phyloP scores from a whole-genome alignment of 2,888 invertebrate species.

The Metellina segmentata region DNA sequence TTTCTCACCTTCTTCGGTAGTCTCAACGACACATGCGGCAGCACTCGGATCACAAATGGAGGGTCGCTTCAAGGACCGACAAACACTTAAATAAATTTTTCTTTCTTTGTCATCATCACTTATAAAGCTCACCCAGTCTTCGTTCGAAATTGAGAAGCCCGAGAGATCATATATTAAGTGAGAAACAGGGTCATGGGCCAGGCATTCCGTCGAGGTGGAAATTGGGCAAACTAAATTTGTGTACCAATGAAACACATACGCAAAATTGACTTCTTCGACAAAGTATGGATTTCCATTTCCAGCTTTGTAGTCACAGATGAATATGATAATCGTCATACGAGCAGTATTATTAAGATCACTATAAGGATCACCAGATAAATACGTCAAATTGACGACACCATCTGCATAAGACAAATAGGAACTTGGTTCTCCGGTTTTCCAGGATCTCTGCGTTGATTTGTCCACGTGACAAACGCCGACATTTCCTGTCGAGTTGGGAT shows the following conservation, averaged over 20 bases:
- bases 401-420: conserved; percentile 79
- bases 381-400: conserved; percentile 80
- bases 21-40: conserved; percentile 67
- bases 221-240: conserved; percentile 74
- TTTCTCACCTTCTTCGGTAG: conserved; percentile 27
- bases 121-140: conserved; percentile 55
- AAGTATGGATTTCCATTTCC: conserved; percentile 80
- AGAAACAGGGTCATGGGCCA: conserved; percentile 59
- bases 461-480: conserved; percentile 80
- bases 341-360: conserved; percentile 78
- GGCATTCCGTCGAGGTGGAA: conserved; percentile 40
- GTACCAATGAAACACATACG: conserved; percentile 77
- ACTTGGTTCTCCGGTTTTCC: conserved; percentile 78
- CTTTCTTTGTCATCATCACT: conserved; percentile 48
- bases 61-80: conserved; percentile 40
- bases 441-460: conserved; percentile 36
- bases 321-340: conserved; percentile 80
- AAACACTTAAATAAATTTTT: conserved; percentile 70
- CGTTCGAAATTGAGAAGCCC: conserved; percentile 33
- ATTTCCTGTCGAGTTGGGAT: conserved; percentile 41
- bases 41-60: conserved; percentile 60
- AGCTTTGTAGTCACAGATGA: conserved; percentile 80
- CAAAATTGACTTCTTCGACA: conserved; percentile 79
- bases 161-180: conserved; percentile 69
- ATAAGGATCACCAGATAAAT: conserved; percentile 79